Evolutionary conservation across 2,888 invertebrate species (phyloP).

Genomic region (Disparrhopalites patrizii): DNA sequence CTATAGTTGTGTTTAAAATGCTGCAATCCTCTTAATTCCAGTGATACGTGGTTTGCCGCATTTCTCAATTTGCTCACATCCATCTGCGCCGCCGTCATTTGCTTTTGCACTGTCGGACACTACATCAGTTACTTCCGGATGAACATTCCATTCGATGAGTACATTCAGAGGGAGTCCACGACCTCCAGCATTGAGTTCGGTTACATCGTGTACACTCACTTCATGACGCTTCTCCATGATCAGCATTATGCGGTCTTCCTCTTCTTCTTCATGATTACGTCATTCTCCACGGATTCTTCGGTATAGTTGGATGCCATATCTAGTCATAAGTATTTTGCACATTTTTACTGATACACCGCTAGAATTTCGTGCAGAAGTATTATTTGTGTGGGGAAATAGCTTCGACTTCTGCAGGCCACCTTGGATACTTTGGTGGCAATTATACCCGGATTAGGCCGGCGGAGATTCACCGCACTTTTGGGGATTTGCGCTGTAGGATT

Average conservation of each 20-base stretch:
- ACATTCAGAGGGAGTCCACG: slow-evolving; percentile 25
- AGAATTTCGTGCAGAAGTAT: no score
- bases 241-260: slow-evolving; percentile 19
- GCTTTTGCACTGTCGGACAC: slow-evolving; percentile 39
- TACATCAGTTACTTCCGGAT: slow-evolving; percentile 27
- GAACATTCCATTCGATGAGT: slow-evolving; percentile 29
- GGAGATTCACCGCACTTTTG: slow-evolving; percentile 30
- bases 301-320: no score
- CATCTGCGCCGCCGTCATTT: slow-evolving; percentile 33
- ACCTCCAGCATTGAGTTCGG: slow-evolving; percentile 39
- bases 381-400: slow-evolving; percentile 20
- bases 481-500: slow-evolving; percentile 36
- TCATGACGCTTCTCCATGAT: slow-evolving; percentile 31
- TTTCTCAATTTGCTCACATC: slow-evolving; percentile 32
- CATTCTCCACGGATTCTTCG: slow-evolving; percentile 37
- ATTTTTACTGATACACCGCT: no score
- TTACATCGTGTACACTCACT: slow-evolving; percentile 36
- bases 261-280: slow-evolving; percentile 41
- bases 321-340: no score
- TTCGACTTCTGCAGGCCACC: slow-evolving; percentile 35
- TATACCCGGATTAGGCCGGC: slow-evolving; percentile 30
- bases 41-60: slow-evolving; percentile 28
- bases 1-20: no score
- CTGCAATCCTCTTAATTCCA: slow-evolving; percentile 19
- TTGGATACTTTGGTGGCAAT: slow-evolving; percentile 32